These are phyloP conservation scores for Nothura maculosa DNA, from an alignment of 2,797 vertebrate genomes.

Conservation along the genomic window DNA sequence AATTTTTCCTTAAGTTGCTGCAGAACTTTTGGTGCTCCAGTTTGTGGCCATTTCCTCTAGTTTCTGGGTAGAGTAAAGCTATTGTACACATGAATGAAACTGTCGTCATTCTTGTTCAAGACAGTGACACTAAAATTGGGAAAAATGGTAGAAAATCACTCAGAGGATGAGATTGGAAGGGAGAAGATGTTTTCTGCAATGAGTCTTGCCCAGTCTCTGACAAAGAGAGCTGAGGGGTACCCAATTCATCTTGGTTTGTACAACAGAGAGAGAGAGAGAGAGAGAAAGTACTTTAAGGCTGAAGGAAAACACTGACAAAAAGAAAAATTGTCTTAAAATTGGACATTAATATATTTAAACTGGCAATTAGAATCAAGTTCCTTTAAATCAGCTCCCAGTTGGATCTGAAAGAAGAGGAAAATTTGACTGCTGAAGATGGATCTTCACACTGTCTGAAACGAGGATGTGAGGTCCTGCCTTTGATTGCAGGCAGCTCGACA, in stretches of 20 bases:
- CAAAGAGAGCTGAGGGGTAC: background rate
- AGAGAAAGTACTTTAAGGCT: background rate
- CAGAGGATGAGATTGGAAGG: background rate
- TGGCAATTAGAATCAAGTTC: background rate
- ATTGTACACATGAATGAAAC: background rate
- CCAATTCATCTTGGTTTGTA: background rate
- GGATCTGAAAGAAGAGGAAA: background rate
- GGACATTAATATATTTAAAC: slow-evolving; percentile 18
- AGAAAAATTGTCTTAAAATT: background rate
- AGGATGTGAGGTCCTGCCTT: background rate
- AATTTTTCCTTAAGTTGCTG: too few relatives aligned
- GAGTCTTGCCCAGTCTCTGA: background rate
- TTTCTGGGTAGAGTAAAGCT: background rate
- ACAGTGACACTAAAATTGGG: background rate
- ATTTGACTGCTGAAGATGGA: background rate
- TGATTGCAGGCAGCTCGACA: background rate
- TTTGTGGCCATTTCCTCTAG: too few relatives aligned
- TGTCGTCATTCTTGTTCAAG: background rate
- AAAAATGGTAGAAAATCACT: background rate
- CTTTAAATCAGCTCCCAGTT: background rate
- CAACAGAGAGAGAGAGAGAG: background rate
- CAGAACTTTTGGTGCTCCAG: too few relatives aligned
- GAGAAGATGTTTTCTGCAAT: background rate
- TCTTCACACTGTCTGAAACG: background rate
- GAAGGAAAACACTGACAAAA: background rate